These are phyloP conservation scores for Drosophila anceps DNA, from an alignment of 2,888 invertebrate species.

Conservation along the genomic window DNA sequence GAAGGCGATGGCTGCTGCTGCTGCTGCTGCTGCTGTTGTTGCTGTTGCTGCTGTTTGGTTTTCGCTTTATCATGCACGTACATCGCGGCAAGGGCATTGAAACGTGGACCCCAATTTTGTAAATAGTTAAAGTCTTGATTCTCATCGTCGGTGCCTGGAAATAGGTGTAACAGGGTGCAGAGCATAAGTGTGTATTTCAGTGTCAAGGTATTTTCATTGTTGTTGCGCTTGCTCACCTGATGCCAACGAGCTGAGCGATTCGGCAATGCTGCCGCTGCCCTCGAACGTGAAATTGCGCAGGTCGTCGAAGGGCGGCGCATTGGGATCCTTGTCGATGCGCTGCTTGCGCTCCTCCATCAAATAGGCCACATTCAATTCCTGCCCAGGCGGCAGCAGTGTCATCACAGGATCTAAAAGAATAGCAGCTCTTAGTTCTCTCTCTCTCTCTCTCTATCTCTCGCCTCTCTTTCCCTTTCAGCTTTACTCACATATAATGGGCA, in stretches of 20 bases:
- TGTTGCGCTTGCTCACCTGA: conserved; percentile 88
- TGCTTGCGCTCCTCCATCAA: conserved; percentile 98
- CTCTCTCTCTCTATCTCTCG: background rate
- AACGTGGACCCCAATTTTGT: conserved; percentile 98
- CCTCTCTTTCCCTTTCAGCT: background rate
- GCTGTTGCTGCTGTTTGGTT: conserved; percentile 61
- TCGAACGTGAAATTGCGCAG: conserved; percentile 99
- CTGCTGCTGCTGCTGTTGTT: conserved; percentile 29
- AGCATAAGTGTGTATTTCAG: background rate
- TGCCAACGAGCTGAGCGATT: conserved; percentile 97
- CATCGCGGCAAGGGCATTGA: conserved; percentile 98
- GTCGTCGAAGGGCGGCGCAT: conserved; percentile 99
- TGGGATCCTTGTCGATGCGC: conserved; percentile 97
- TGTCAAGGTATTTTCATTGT: conserved; percentile 8
- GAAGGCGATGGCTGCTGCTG: conserved; percentile 6
- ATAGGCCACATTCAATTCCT: conserved; percentile 96
- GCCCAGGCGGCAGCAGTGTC: conserved; percentile 86
- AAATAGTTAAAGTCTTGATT: conserved; percentile 98
- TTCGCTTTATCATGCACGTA: conserved; percentile 87
- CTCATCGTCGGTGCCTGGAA: conserved; percentile 95
- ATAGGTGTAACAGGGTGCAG: background rate
- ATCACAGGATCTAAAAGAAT: conserved; percentile 88
- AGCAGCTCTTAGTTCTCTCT: background rate
- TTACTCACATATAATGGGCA: conserved; percentile 86
- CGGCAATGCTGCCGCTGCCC: conserved; percentile 98